Evolutionary conservation across 2,797 vertebrate genomes (phyloP), one percentile per base, ranked within the genome.

Genomic region (Centropyge bicolor): DNA sequence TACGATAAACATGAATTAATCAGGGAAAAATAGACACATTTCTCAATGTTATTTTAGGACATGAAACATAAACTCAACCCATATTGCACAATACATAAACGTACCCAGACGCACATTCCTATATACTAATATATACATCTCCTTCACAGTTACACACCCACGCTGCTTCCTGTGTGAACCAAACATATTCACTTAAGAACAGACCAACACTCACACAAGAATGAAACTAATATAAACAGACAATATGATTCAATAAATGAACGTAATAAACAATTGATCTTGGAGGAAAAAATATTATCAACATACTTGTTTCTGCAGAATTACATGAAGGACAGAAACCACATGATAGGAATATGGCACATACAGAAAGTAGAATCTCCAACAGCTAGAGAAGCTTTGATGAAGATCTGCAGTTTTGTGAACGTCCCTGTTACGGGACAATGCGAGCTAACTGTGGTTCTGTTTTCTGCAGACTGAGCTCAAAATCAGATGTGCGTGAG

Each of bases 131-230:
- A 66, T 52, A 41, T 71, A 36, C 38, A 12, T 85, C 54, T 49
- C 24, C 35, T 60, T 83, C 71, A 83, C 80, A 70, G 54, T 43
- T 56, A 45, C 57, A 76, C 85, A 57, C 82, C 83, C 75, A 87
- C 78, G 67, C 68, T 24, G 38, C 35, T 49, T 27, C 59, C 69
- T 78, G 57, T 80, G 43, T 49, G 51, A 19, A 49, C 27, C 4
- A 46, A 83, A 73, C 59, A 73, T n/a, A 31, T 20, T 57, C 54
- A 35, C 24, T 59, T 52, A 56, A n/a, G 56, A 46, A 73, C 65
- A 64, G 31, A 57, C 8, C 31, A 45, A 75, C 1, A 1, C 16
- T 46, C 35, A 36, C 5, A 59, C 8, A 24, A 41, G 8, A 52
- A n/a, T 9, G 22, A 43, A 14, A 17, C 11, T 48, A 22, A 48